A percentile compares a stretch with the other conserved stretches of the same genome.
phyloP scores from a whole-genome alignment of 2,113 vertebrate species.

The Campylomormyrus numenius region DNA sequence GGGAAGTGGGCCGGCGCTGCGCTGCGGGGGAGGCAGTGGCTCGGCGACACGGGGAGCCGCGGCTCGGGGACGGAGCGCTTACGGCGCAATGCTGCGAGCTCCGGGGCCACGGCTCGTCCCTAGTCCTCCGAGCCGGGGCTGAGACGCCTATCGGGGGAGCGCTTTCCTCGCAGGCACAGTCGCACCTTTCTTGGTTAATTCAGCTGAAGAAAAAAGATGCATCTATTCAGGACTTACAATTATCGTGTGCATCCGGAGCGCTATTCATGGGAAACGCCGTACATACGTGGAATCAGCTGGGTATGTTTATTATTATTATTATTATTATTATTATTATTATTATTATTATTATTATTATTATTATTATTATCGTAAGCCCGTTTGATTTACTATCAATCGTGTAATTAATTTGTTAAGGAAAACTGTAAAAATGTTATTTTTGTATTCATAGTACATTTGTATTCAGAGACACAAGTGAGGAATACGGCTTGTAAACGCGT shows the following conservation, averaged over 20 bases:
- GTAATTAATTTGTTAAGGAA: background rate
- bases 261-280: constrained; percentile 48
- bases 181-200: constrained; percentile 17
- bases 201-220: constrained; percentile 60
- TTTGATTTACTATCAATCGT: background rate
- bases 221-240: constrained; percentile 77
- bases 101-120: constrained; percentile 7
- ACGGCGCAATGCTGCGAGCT: background rate
- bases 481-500: background rate
- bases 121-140: background rate
- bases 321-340: background rate
- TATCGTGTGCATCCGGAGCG: constrained; percentile 77
- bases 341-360: constrained; percentile 28
- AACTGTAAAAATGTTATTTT: background rate
- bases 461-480: background rate
- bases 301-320: constrained; percentile 46
- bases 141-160: constrained; percentile 33
- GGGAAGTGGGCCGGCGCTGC: background rate
- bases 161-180: constrained; percentile 25
- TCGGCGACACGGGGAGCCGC: constrained; percentile 25
- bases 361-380: background rate
- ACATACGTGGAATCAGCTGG: constrained; percentile 81
- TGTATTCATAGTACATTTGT: background rate
- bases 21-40: constrained; percentile 8
- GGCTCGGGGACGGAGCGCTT: background rate